Base-by-base conservation (phyloP, 1,140 invertebrate species). In the Tachypleus tridentatus region DNA sequence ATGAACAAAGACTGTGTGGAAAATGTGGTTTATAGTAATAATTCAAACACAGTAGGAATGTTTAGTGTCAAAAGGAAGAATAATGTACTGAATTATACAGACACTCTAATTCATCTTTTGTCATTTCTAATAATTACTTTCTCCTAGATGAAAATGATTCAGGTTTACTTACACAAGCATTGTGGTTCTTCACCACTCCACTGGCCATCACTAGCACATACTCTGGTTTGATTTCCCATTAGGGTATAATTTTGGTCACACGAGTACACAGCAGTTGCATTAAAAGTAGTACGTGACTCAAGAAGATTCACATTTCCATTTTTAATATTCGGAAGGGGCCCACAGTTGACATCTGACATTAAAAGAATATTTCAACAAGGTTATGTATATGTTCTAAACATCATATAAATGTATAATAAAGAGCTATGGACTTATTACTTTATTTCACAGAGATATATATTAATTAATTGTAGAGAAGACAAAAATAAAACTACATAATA, bases 171-270 rank as follows among this genome's bases (percentile, higher is more conserved):
- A 91, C 89, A 78, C 79, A 91, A 85, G 74, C 93, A 97, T 48
- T 85, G 82, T 0, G 93, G 91, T 54, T 86, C 84, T 67, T 86
- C 83, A 49, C 85, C 84, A 1, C 86, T 92, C 93, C 93, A 96
- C 73, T 86, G 87, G 5, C 90, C 91, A 64, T 91, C 88, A 57
- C 83, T 81, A 4, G 84, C 85, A 76, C 91, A 95, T 71, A 73
- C 51, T 82, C 84, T 1, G 81, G 80, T 47, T 85, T 69, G 29
- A 48, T 63, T 83, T 0, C 87, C 87, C 49, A 85, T 81, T n/a
- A 95, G 77, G 86, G 89, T 91, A 74, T 91, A 88, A 72, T 93
- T 89, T 47, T 83, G 79, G 53, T 85, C 82, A 73, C 93, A 97
- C 51, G 80, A 81, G 75, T 93, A 96, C 29, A 82, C 74, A 3